Percentiles rank a stretch among this genome's conserved stretches.
Evolutionary conservation across 23 tunicate genomes (phyloP).

Genomic region (Styela clava): DNA sequence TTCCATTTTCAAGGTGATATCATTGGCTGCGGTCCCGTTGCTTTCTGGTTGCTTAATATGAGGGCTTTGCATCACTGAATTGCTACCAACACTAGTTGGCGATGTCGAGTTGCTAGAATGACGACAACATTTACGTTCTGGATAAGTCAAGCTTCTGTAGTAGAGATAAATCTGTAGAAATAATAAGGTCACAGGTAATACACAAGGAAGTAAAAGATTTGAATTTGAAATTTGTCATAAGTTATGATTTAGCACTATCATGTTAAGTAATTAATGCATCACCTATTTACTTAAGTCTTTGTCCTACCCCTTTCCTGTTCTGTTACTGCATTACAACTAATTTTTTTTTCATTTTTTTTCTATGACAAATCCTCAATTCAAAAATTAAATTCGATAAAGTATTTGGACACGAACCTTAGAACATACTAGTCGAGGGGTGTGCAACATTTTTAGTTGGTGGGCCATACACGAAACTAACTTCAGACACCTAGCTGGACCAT

Average conservation of each 20-base stretch:
- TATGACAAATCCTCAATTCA: no score
- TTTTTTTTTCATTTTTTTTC: no score
- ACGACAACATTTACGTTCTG: not conserved
- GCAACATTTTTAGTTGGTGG: no score
- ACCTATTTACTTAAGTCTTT: no score
- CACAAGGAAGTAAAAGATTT: not conserved
- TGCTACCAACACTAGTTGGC: constrained; percentile 8
- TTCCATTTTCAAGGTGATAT: not conserved
- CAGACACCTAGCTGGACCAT: no score
- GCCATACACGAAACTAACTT: no score
- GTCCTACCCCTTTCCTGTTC: no score
- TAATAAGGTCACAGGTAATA: not conserved
- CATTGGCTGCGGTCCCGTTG: constrained; percentile 3
- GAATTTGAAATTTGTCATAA: not conserved
- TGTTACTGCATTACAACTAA: no score
- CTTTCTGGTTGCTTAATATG: constrained; percentile 10
- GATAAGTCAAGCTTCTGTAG: constrained; percentile 15
- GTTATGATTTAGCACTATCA: not conserved
- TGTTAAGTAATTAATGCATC: no score
- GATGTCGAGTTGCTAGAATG: not conserved
- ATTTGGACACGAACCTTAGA: no score
- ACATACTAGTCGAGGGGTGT: no score
- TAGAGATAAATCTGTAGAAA: constrained; percentile 2
- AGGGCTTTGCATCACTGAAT: not conserved
- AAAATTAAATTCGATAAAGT: no score